Percentiles rank a stretch among this genome's conserved stretches.
Evolutionary conservation across 2,797 vertebrate genomes (phyloP).

Genomic region (Catamblyrhynchus diadema): DNA sequence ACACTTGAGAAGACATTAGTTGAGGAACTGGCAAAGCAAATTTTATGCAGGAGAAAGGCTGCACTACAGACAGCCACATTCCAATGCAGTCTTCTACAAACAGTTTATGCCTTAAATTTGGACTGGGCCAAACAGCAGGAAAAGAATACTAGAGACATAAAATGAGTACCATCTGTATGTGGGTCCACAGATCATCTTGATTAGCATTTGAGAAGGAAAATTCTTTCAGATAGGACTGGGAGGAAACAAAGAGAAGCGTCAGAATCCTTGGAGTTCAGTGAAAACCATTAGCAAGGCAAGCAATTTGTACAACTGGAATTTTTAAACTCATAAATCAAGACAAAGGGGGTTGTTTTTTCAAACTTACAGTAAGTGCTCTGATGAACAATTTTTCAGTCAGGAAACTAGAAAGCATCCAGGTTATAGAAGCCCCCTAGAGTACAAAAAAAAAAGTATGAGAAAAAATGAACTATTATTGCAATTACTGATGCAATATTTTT

Average conservation of each 20-base stretch:
- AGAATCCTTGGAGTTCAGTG: neutral
- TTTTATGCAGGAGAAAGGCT: neutral
- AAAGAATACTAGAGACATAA: neutral
- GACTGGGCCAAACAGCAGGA: neutral
- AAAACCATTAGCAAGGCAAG: neutral
- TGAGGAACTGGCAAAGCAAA: neutral
- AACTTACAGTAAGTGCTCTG: constrained; percentile 76
- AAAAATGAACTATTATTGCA: neutral
- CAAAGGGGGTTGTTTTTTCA: neutral
- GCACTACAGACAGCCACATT: neutral
- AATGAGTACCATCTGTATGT: constrained; percentile 77
- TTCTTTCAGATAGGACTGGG: constrained; percentile 75
- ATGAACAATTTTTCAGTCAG: constrained; percentile 73
- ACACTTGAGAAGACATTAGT: neutral
- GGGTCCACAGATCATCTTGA: constrained; percentile 80
- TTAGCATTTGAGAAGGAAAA: constrained; percentile 79
- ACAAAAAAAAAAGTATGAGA: neutral
- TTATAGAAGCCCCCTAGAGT: constrained; percentile 72
- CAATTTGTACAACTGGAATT: neutral
- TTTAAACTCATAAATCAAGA: neutral
- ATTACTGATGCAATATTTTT: neutral
- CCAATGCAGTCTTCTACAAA: neutral
- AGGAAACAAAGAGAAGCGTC: constrained; percentile 37
- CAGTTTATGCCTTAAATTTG: neutral
- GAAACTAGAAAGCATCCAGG: constrained; percentile 75